Percentiles rank a stretch among this genome's conserved stretches.
Evolutionary conservation across 1,140 invertebrate species (phyloP).

Genomic region (Conopomorpha cramerella): DNA sequence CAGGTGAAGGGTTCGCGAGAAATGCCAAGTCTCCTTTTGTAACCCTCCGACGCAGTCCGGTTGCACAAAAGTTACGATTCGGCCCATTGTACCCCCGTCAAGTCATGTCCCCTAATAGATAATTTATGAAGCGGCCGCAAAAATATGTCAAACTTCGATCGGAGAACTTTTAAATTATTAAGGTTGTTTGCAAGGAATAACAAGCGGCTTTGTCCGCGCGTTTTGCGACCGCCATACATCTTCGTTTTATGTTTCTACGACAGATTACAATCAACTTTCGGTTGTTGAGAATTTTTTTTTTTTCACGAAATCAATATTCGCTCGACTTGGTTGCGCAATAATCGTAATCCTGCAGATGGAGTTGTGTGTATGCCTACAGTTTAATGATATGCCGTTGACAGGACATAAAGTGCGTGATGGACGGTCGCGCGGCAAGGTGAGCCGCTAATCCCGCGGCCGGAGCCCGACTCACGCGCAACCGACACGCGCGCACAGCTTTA

Average conservation of each 20-base stretch:
- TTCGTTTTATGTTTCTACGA: conserved; percentile 5
- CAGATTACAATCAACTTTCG: conserved; percentile 11
- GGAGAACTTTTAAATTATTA: conserved; percentile 40
- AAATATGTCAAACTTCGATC: conserved; percentile 16
- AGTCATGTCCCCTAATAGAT: conserved; percentile 51
- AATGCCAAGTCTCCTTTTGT: conserved; percentile 24
- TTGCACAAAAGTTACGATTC: conserved; percentile 52
- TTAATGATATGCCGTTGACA: conserved; percentile 25
- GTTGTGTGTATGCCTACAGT: conserved; percentile 21
- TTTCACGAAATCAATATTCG: too few relatives aligned
- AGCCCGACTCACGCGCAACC: conserved; percentile 23
- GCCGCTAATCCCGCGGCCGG: conserved; percentile 24
- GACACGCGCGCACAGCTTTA: conserved; percentile 21
- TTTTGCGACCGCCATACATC: conserved; percentile 8
- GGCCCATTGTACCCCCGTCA: conserved; percentile 45
- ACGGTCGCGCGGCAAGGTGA: conserved; percentile 3
- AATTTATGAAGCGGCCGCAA: conserved; percentile 46
- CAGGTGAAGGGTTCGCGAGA: conserved; percentile 45
- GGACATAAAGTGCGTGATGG: too few relatives aligned
- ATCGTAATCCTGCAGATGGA: conserved; percentile 31
- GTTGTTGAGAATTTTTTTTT: too few relatives aligned
- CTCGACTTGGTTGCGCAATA: too few relatives aligned
- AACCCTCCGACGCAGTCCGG: conserved; percentile 19
- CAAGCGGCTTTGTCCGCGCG: neutral
- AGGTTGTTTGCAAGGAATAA: conserved; percentile 19